phyloP scores from a whole-genome alignment of 2,113 vertebrate species.

The Vombatus ursinus region DNA sequence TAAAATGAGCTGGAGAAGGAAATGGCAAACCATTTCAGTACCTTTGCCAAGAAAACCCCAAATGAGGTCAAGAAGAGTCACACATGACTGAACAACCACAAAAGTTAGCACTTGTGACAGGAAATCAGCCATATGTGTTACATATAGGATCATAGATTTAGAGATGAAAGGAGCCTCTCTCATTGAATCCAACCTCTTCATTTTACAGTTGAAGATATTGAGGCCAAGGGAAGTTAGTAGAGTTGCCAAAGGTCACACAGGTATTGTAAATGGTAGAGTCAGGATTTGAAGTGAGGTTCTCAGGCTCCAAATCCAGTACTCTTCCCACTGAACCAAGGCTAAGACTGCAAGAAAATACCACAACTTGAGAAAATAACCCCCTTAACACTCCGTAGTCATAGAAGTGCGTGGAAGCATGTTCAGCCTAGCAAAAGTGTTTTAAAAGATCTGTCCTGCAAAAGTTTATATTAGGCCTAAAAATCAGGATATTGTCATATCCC shows the following conservation, averaged over 20 bases:
- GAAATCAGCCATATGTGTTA: neutral
- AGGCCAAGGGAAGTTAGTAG: neutral
- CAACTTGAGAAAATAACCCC: neutral
- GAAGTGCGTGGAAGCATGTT: too few relatives aligned
- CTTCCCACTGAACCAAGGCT: neutral
- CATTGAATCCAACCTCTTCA: too few relatives aligned
- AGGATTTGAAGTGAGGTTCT: neutral
- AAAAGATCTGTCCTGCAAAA: neutral
- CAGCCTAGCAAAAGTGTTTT: too few relatives aligned
- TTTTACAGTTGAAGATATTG: neutral
- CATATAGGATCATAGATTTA: neutral
- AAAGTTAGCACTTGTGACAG: neutral
- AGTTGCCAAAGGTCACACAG: neutral
- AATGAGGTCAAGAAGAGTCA: too few relatives aligned
- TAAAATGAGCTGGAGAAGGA: too few relatives aligned
- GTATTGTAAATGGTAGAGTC: neutral
- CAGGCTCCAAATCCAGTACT: neutral
- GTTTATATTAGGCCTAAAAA: conserved; percentile 5
- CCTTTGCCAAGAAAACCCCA: too few relatives aligned
- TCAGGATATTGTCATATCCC: conserved; percentile 20
- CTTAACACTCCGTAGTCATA: too few relatives aligned
- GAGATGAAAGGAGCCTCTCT: neutral
- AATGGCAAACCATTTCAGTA: too few relatives aligned
- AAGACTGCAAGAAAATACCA: neutral
- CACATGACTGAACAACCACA: too few relatives aligned